phyloP scores from a whole-genome alignment of 2,888 invertebrate species.

The Malachius bipustulatus region DNA sequence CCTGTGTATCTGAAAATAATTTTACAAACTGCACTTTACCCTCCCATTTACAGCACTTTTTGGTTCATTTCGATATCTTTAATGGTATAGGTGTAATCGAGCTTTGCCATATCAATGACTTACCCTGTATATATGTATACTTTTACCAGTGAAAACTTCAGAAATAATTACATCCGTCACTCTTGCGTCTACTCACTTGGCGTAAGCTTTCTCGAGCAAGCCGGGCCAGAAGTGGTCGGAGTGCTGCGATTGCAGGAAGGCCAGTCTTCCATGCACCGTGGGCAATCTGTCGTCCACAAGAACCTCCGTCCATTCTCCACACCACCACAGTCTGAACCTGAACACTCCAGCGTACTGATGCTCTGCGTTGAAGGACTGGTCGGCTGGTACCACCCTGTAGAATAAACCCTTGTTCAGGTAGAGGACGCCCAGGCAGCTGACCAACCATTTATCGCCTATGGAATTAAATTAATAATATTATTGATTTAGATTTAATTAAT shows the following conservation, averaged over 20 bases:
- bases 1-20: too few relatives aligned
- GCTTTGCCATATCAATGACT: too few relatives aligned
- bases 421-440: conserved; percentile 75
- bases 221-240: conserved; percentile 83
- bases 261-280: conserved; percentile 73
- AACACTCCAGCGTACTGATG: conserved; percentile 71
- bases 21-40: too few relatives aligned
- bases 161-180: too few relatives aligned
- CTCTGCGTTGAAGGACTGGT: conserved; percentile 63
- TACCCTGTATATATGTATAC: too few relatives aligned
- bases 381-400: conserved; percentile 83
- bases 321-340: conserved; percentile 88
- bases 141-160: too few relatives aligned
- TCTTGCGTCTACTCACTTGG: conserved; percentile 70
- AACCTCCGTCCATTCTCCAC: conserved; percentile 85
- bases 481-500: background rate
- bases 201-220: conserved; percentile 83
- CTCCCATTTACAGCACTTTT: too few relatives aligned
- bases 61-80: too few relatives aligned
- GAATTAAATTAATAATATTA: conserved; percentile 28
- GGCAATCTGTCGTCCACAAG: conserved; percentile 82
- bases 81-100: too few relatives aligned
- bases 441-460: conserved; percentile 83
- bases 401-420: conserved; percentile 79
- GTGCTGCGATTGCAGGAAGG: conserved; percentile 71